Percentiles rank a stretch among this genome's conserved stretches.
These are phyloP conservation scores for Nasonia giraulti DNA, from an alignment of 1,140 invertebrate genomes.

Conservation along the genomic window DNA sequence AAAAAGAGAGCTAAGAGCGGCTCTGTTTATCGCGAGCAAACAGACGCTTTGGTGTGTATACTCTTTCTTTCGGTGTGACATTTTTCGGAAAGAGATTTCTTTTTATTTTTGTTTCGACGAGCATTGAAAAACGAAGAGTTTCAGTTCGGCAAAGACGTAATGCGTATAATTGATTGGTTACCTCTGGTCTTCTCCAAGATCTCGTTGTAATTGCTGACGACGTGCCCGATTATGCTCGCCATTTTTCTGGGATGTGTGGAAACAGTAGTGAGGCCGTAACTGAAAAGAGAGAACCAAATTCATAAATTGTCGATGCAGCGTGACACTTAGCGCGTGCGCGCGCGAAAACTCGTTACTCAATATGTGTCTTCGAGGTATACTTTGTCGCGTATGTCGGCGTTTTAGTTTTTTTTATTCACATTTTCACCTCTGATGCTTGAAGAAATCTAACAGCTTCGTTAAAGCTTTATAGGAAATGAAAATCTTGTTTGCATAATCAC, in stretches of 20 bases:
- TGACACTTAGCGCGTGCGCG: neutral
- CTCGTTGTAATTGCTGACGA: slow-evolving; percentile 77
- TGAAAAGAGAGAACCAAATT: neutral
- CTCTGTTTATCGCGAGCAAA: slow-evolving; percentile 9
- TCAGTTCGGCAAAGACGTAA: too few relatives aligned
- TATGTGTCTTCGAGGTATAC: neutral
- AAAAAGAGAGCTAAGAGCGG: neutral
- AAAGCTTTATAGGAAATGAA: too few relatives aligned
- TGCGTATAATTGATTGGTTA: slow-evolving; percentile 55
- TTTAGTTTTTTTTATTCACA: too few relatives aligned
- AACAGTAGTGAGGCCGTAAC: neutral
- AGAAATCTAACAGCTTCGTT: too few relatives aligned
- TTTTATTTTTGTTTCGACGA: neutral
- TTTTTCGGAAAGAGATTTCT: slow-evolving; percentile 11
- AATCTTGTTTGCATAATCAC: neutral
- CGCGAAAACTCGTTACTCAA: neutral
- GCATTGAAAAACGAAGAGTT: too few relatives aligned
- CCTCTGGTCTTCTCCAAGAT: slow-evolving; percentile 73
- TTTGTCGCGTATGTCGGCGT: too few relatives aligned
- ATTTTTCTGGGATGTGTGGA: slow-evolving; percentile 58
- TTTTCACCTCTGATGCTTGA: too few relatives aligned
- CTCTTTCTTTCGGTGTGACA: slow-evolving; percentile 18
- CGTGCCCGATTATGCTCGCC: slow-evolving; percentile 71
- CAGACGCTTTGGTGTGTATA: neutral
- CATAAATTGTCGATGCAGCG: neutral